Evolutionary conservation across 2,113 vertebrate genomes (phyloP).

Genomic region (Halichoerus grypus): DNA sequence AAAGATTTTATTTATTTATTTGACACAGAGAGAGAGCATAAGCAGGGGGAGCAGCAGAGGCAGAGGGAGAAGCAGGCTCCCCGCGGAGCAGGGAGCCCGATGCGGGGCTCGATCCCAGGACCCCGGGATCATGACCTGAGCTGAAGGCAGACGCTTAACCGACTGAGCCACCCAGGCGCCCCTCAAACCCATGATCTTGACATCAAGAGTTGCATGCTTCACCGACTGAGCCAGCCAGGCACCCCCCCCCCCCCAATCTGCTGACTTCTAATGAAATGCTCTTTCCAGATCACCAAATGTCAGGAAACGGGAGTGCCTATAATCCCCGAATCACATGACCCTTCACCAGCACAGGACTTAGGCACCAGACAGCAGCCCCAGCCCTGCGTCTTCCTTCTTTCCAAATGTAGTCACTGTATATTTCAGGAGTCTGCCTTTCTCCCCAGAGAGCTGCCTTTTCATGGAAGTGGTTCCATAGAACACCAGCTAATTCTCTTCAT

Average conservation of each 20-base stretch:
- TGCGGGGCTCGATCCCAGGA: too few species aligned
- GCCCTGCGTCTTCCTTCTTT: neutral
- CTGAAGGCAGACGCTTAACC: too few species aligned
- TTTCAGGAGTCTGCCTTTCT: neutral
- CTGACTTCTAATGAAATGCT: neutral
- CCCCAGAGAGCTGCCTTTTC: constrained; percentile 15
- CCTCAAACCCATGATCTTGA: neutral
- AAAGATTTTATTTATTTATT: too few species aligned
- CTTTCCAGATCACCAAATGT: constrained; percentile 6
- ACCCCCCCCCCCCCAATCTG: accelerated
- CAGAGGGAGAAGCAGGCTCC: too few species aligned
- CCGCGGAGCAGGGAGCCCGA: too few species aligned
- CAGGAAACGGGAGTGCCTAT: neutral
- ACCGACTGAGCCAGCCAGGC: neutral
- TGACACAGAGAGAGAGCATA: too few species aligned
- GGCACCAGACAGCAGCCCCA: neutral
- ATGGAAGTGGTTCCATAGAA: neutral
- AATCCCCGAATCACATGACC: neutral
- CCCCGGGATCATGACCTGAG: too few species aligned
- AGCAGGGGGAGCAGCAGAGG: too few species aligned
- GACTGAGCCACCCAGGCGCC: too few species aligned
- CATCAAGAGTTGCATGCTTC: neutral
- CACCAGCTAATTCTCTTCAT: neutral
- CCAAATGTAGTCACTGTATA: neutral
- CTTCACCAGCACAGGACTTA: neutral